Evolutionary conservation across 2,797 vertebrate species (phyloP).

Genomic region (Knipowitschia caucasica): DNA sequence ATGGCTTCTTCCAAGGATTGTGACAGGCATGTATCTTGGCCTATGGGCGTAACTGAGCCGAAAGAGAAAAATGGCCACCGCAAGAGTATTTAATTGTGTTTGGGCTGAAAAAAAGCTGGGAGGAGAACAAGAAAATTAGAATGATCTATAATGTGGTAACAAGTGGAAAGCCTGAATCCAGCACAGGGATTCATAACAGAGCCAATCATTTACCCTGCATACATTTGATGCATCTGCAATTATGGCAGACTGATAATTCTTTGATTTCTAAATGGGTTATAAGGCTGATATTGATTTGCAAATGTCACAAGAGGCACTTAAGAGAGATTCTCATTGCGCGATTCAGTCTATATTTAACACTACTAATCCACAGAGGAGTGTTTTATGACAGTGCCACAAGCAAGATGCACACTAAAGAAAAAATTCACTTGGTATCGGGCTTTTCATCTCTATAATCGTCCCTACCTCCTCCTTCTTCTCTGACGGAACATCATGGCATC

Average conservation of each 20-base stretch:
- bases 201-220: slow-evolving; percentile 11
- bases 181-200: slow-evolving; percentile 16
- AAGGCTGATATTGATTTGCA: slow-evolving; percentile 31
- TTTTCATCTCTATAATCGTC: slow-evolving; percentile 42
- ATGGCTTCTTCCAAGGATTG: slow-evolving; percentile 55
- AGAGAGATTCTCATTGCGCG: slow-evolving; percentile 11
- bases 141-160: slow-evolving; percentile 68
- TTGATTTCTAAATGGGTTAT: slow-evolving; percentile 21
- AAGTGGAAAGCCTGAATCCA: slow-evolving; percentile 48
- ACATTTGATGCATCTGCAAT: slow-evolving; percentile 16
- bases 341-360: slow-evolving; percentile 34
- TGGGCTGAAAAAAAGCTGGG: slow-evolving; percentile 48
- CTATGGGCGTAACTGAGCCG: slow-evolving; percentile 58
- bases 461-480: slow-evolving; percentile 7
- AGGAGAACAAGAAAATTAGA: slow-evolving; percentile 61
- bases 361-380: slow-evolving; percentile 46
- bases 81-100: slow-evolving; percentile 63
- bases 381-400: slow-evolving; percentile 31
- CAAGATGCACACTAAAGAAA: slow-evolving; percentile 27
- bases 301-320: slow-evolving; percentile 36
- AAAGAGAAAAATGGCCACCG: slow-evolving; percentile 52
- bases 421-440: slow-evolving; percentile 27
- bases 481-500: slow-evolving; percentile 11
- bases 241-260: slow-evolving; percentile 12
- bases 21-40: slow-evolving; percentile 57